phyloP scores from a whole-genome alignment of 1,140 invertebrate species.

The Lamellibrachia luymesi region DNA sequence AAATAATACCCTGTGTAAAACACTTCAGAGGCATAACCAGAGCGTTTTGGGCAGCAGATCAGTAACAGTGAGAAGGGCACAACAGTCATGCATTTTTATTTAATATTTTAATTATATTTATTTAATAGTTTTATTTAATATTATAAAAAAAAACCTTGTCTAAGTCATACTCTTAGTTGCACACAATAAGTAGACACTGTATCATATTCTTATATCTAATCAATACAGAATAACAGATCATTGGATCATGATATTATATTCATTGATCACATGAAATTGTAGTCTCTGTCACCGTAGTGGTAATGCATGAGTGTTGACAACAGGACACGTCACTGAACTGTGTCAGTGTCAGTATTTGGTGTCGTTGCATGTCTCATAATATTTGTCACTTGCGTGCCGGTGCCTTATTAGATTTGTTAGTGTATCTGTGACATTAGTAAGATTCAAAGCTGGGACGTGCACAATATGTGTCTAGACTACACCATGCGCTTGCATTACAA shows the following conservation, averaged over 20 bases:
- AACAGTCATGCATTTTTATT: no score
- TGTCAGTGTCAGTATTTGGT: not conserved
- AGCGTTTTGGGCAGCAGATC: no score
- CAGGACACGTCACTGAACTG: not conserved
- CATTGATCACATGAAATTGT: not conserved
- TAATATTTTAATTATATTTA: no score
- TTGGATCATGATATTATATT: not conserved
- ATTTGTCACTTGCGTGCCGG: not conserved
- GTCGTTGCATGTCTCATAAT: not conserved
- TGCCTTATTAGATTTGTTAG: not conserved
- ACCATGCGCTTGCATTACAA: not conserved
- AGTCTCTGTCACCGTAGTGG: not conserved
- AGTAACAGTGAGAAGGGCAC: no score
- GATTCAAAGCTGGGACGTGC: not conserved
- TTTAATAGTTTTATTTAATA: not conserved
- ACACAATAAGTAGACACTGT: not conserved
- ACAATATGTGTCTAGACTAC: not conserved
- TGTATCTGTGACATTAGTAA: not conserved
- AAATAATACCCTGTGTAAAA: no score
- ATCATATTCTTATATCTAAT: not conserved
- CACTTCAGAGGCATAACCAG: no score
- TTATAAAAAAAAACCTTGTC: not conserved
- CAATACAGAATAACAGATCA: not conserved
- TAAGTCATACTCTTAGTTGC: not conserved
- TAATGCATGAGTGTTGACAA: not conserved